Evolutionary conservation across 2,113 vertebrate genomes (phyloP), one percentile per base, ranked within the genome.

Genomic region (Pterophyllum scalare): DNA sequence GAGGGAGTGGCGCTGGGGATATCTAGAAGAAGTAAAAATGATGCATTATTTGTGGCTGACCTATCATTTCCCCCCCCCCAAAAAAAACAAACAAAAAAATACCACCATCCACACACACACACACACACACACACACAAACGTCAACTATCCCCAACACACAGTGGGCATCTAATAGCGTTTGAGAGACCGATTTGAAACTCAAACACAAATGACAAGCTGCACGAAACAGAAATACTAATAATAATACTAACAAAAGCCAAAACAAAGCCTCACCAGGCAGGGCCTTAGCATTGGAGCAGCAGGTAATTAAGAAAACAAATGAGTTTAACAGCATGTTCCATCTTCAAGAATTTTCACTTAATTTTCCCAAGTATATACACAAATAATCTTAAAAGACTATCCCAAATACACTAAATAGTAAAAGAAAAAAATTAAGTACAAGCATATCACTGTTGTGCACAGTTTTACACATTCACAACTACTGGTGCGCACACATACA

Each of bases 261-360:
- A 80, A 67, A 86, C 77, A 90, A 87, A 91, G 64, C 67, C 81
- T 72, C 86, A 75, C 49, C 80, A 58, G 62, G 70, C 62, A 35
- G 75, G 49, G 56, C 78, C 67, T 87, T 74, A 33, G n/a, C 49
- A 52, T 7, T n/a, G 61, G 88, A 80, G 61, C 67, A 88, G 88
- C 86, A 91, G 92, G 91, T 91, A 90, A 91, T 93, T 92, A 90
- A 57, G 75, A 84, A 89, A 94, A 93, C 83, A 89, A 93, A 90
- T 87, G 87, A 82, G 77, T 90, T 59, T 80, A 88, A 88, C 91
- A 93, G 87, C 87, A 76, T 72, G 91, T 65, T 79, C n/a, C 59
- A 49, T 61, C 87, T 86, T 76, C 52, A 77, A 75, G 64, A 65
- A 65, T 80, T 91, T 91, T 89, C 59, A 74, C 75, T 88, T 85